Base-by-base conservation (phyloP, 2,888 invertebrate genomes). In the Pelosia muscerda region DNA sequence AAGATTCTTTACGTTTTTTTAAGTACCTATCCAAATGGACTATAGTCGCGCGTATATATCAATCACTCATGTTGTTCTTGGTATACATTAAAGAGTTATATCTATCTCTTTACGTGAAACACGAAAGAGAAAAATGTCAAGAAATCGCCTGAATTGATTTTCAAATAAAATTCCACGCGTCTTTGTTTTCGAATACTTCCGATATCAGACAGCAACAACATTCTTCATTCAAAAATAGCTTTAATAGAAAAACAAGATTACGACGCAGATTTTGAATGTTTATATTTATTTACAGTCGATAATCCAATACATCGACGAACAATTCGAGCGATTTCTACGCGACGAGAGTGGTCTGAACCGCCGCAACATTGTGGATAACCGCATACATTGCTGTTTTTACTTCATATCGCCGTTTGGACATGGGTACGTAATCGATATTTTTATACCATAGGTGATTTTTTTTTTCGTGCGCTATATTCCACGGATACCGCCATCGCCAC, bases 331-430 rank as follows among this genome's bases (percentile, higher is more conserved):
- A 76, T 98, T 97, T 90, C 93, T 98, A 64, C 96, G 98, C 55
- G 98, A 98, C 85, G 99, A 99, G 93, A 98, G 98, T 86, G 99
- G 99, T 1, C 95, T 99, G 58, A 99, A 99, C 93, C 96, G 99
- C 60, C 97, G 99, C 76, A 99, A 99, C 90, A 99, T 99, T 82
- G 97, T 99, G 68, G 99, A 99, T 92, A 99, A 99, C 92, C 96
- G 99, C 86, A 98, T 99, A 81, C 99, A 99, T 89, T 99, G 99
- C 93, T 99, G 98, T 93, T 98, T 99, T 90, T 99, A 99, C 92
- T 99, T 99, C 91, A 98, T 99, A 88, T 99, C 99, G 67, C 99
- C 99, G 0, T 98, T 98, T 92, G 99, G 99, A 60, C 99, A 99
- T 94, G 99, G 99, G 98, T 98, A 95, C 38, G 62, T 56, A 15